A percentile compares a stretch with the other conserved stretches of the same genome.
Evolutionary conservation across 2,888 invertebrate species (phyloP).

Genomic region (Chirona hameri): DNA sequence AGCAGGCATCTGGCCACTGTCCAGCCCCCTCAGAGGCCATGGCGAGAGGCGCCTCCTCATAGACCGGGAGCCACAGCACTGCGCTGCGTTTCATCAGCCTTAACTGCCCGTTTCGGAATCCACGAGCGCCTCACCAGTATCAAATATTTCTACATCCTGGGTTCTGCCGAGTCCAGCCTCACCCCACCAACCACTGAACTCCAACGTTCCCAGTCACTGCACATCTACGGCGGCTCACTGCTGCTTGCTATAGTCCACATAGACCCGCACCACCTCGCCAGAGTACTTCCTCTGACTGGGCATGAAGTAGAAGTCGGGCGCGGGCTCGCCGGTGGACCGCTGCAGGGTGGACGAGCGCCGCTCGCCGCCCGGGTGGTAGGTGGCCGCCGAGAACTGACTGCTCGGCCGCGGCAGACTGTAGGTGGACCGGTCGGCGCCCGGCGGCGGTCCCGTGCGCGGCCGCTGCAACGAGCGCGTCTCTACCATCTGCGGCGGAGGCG

Average conservation of each 20-base stretch:
- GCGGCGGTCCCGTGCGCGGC: conserved; percentile 48
- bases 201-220: too few relatives aligned
- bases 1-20: too few relatives aligned
- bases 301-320: conserved; percentile 92
- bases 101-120: too few relatives aligned
- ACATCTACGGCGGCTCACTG: neutral
- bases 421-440: conserved; percentile 54
- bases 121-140: too few relatives aligned
- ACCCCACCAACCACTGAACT: too few relatives aligned
- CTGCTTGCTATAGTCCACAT: conserved; percentile 70
- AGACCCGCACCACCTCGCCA: conserved; percentile 80
- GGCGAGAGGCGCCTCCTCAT: too few relatives aligned
- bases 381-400: conserved; percentile 24
- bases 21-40: too few relatives aligned
- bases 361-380: conserved; percentile 56
- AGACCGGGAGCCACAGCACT: too few relatives aligned
- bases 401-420: conserved; percentile 66
- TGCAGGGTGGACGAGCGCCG: conserved; percentile 42
- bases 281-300: conserved; percentile 90
- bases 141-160: too few relatives aligned
- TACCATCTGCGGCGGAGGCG: conserved; percentile 35
- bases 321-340: conserved; percentile 48
- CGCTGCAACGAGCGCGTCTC: conserved; percentile 55
- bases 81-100: too few relatives aligned
- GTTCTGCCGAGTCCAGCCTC: too few relatives aligned